Conservation (phyloP, 1,140 invertebrate genomes). For the Brachionus rotundiformis region DNA sequence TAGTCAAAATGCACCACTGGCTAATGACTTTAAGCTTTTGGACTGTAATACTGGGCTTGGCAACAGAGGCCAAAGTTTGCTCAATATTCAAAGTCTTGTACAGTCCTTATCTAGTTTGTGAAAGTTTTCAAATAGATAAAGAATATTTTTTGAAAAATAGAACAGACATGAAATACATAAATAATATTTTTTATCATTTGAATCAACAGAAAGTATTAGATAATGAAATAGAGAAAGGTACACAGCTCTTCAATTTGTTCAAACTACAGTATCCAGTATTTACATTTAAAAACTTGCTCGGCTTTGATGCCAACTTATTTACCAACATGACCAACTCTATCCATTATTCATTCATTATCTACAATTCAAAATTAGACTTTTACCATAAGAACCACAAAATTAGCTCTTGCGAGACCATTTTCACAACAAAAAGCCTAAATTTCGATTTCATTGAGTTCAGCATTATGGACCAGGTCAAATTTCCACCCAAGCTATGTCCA, state of each 20-base stretch:
- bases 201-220: too few species aligned
- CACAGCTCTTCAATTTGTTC: neutral
- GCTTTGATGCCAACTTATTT: neutral
- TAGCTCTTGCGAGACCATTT: neutral
- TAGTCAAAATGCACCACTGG: too few species aligned
- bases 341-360: neutral
- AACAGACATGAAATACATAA: too few species aligned
- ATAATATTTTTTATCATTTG: too few species aligned
- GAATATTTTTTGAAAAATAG: too few species aligned
- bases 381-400: neutral
- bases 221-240: neutral
- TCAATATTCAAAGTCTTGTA: too few species aligned
- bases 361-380: neutral
- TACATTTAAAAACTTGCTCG: neutral
- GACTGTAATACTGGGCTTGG: too few species aligned
- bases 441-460: neutral
- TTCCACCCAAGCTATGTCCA: neutral
- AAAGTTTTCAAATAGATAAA: too few species aligned
- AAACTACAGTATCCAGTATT: neutral
- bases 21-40: too few species aligned
- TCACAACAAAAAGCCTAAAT: neutral
- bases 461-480: neutral
- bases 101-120: too few species aligned
- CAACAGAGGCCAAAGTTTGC: too few species aligned
- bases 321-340: neutral